Base-by-base conservation (phyloP, 2,888 invertebrate genomes). In the Lagria hirta region DNA sequence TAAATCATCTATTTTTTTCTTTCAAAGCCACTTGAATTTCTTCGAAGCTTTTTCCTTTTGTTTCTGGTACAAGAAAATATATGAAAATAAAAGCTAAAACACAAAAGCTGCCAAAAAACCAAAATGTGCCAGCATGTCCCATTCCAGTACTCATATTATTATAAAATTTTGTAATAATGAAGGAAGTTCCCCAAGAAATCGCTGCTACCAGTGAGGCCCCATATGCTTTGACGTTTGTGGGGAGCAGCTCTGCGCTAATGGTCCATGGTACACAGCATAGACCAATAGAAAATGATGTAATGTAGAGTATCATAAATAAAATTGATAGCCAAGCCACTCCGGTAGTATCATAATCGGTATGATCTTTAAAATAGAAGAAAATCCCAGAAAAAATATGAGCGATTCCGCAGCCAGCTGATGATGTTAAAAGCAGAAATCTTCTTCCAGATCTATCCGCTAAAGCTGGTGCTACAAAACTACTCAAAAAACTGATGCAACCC, bases 31-130 rank as follows among this genome's bases (percentile, higher is more conserved):
- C 77, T 70, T 88, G 87, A 48, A 94, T 93, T 71, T 94, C 83
- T 61, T 85, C 82, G 56, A 93, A 78, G 57, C 85, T 86, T 72
- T 88, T 85, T 10, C 92, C 92, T 71, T 89, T 92, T 0, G 94
- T 94, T 73, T 93, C 60, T n/a, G 59, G 59, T 24, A 62, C 51
- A 6, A 55, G 44, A 35, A 54, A 51, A 16, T 51, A 38, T 22
- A 56, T 52, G 43, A 60, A 61, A 24, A 60, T 28, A 10, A 52
- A 34, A 0, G 49, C 53, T 5, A 51, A 10, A 3, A 54, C 24
- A 40, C 55, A 60, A 32, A 55, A 52, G 3, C 43, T 49, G n/a
- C 15, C 15, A 64, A 86, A 88, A 17, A 85, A 70, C 79, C 86
- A 85, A 72, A 86, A 88, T 0, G 83, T 82, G 1, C 74, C 75